Base-by-base conservation (phyloP, 2,888 invertebrate genomes). In the Onchidella celtica region DNA sequence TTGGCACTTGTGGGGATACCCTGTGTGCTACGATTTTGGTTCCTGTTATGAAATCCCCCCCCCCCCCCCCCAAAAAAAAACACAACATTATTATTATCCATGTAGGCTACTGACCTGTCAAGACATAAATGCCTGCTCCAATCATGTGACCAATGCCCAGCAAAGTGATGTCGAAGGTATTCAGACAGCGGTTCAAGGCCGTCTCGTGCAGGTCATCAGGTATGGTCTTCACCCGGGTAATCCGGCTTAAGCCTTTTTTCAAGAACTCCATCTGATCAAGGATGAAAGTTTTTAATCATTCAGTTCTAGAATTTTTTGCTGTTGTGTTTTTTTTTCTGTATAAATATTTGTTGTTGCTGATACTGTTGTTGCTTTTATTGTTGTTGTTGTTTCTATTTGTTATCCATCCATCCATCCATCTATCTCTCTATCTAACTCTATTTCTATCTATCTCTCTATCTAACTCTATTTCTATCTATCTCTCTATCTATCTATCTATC, bases 41-140 rank as follows among this genome's bases (percentile, higher is more conserved):
- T n/a, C n/a, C n/a, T n/a, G n/a, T n/a, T n/a, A n/a, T n/a, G n/a
- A n/a, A n/a, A n/a, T n/a, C n/a, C n/a, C n/a, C n/a, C n/a, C n/a
- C n/a, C n/a, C n/a, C n/a, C n/a, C n/a, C n/a, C n/a, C n/a, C n/a
- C n/a, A n/a, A n/a, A n/a, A n/a, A n/a, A n/a, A n/a, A n/a, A n/a
- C n/a, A n/a, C n/a, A n/a, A n/a, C n/a, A n/a, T n/a, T n/a, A n/a
- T n/a, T n/a, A n/a, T n/a, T n/a, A n/a, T n/a, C n/a, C n/a, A n/a
- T n/a, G n/a, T n/a, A n/a, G n/a, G n/a, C n/a, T 24, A n/a, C 68
- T 69, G 47, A 76, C 98, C 98, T 27, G 98, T 96, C n/a, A 98
- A 97, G 81, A 99, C 95, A 93, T 98, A 99, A 97, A 99, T 98
- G 84, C 98, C 98, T 4, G 98, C 98, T 81, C 98, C 98, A 75